These are phyloP conservation scores for Caracal caracal DNA, from an alignment of 2,113 vertebrate species.

Conservation along the genomic window DNA sequence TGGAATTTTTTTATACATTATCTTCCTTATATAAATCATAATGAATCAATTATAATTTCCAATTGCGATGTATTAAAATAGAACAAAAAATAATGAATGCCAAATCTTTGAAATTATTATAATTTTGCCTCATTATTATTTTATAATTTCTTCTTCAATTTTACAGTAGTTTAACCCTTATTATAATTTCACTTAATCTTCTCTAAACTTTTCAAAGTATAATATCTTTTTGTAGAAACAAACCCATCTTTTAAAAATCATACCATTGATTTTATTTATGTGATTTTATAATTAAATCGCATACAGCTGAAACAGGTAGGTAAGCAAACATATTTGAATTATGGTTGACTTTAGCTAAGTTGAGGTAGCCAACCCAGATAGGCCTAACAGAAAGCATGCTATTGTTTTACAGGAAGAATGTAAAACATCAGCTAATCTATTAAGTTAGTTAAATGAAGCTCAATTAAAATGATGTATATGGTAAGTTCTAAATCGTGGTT, in stretches of 20 bases:
- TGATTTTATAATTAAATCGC: background rate
- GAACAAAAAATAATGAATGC: background rate
- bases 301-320: background rate
- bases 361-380: background rate
- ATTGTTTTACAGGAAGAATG: background rate
- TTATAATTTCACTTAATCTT: background rate
- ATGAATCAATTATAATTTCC: background rate
- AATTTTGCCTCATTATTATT: background rate
- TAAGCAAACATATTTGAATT: background rate
- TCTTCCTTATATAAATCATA: background rate
- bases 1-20: background rate
- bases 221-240: background rate
- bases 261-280: background rate
- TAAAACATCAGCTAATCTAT: background rate
- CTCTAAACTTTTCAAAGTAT: background rate
- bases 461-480: background rate
- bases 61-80: background rate
- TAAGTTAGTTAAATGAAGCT: background rate
- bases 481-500: background rate
- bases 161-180: background rate
- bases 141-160: background rate
- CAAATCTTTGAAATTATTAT: background rate
- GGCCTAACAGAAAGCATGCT: background rate
- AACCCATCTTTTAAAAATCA: background rate
- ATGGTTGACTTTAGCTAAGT: background rate